Conservation (phyloP, 2,113 vertebrate genomes). For the Catharus minimus region DNA sequence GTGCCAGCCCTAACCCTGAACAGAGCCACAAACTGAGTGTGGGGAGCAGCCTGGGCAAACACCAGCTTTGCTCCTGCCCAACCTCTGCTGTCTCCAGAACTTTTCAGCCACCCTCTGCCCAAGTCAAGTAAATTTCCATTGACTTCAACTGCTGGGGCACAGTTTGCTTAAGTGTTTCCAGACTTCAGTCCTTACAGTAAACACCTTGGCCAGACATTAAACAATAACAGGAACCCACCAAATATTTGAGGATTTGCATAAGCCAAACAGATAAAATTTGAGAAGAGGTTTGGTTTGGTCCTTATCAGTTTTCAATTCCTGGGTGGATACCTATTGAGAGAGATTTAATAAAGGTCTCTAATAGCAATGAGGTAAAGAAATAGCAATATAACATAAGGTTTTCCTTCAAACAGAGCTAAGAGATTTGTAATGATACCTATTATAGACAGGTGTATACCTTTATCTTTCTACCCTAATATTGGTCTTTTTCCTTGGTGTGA, state of each 20-base stretch:
- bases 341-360: not conserved
- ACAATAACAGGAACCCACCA: not conserved
- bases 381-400: not conserved
- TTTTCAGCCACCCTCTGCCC: not conserved
- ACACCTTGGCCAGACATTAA: not conserved
- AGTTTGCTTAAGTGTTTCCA: slow-evolving; percentile 4
- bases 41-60: not conserved
- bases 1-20: not conserved
- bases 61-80: not conserved
- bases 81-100: not conserved
- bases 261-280: not conserved
- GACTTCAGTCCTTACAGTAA: slow-evolving; percentile 8
- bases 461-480: not conserved
- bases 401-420: not conserved
- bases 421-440: not conserved
- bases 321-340: not conserved
- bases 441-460: not conserved
- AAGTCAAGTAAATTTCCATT: slow-evolving; percentile 17
- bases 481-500: not conserved
- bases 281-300: not conserved
- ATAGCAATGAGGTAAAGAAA: not conserved
- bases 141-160: not conserved
- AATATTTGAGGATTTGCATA: not conserved
- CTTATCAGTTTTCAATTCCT: not conserved
- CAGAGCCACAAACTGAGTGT: not conserved